phyloP scores from a whole-genome alignment of 1,140 invertebrate genomes.

The Rhopalosiphum padi region DNA sequence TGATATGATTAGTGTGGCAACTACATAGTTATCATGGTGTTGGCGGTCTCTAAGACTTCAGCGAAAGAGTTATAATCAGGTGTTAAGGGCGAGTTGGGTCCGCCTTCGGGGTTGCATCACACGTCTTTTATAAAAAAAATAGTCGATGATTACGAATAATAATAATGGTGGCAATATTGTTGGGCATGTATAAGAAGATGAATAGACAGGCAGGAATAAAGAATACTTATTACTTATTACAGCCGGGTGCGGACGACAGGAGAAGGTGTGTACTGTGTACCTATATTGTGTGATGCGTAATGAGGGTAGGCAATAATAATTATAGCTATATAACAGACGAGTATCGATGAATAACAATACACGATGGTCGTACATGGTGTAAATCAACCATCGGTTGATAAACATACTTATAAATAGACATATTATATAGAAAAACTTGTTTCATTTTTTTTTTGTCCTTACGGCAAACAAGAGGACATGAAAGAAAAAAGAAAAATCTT shows the following conservation, averaged over 20 bases:
- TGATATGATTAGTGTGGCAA: conserved; percentile 25
- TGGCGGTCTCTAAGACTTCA: not conserved
- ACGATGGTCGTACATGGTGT: not conserved
- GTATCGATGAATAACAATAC: not conserved
- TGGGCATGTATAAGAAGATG: not conserved
- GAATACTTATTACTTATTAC: not conserved
- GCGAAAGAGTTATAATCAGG: conserved; percentile 45
- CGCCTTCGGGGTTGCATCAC: conserved; percentile 48
- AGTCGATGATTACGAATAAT: conserved; percentile 50
- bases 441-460: not conserved
- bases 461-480: not conserved
- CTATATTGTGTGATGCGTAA: not conserved
- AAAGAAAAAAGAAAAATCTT: conserved; percentile 26
- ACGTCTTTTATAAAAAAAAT: not conserved
- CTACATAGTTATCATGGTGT: conserved; percentile 18
- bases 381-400: not conserved
- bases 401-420: not conserved
- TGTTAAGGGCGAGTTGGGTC: conserved; percentile 50
- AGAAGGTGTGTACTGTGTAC: conserved; percentile 14
- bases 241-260: not conserved
- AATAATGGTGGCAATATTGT: conserved; percentile 10
- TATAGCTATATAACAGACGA: not conserved
- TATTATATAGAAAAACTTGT: conserved; percentile 10
- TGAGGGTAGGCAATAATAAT: conserved; percentile 16
- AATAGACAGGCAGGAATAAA: not conserved